phyloP scores from a whole-genome alignment of 35 echinoderm and acorn worm genomes.

The Patiria miniata region DNA sequence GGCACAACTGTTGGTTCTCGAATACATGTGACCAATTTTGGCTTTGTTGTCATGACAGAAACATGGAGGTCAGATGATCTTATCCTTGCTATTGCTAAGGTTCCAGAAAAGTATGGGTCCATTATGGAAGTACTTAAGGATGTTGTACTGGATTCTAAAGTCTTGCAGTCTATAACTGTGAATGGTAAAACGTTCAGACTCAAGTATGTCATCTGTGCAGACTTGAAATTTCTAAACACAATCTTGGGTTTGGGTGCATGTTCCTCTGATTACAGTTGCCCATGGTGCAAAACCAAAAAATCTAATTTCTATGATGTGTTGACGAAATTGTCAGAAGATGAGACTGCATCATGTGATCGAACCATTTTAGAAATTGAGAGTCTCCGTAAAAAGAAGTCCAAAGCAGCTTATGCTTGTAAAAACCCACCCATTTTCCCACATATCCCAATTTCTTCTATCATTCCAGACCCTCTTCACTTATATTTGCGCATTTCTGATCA shows the following conservation, averaged over 20 bases:
- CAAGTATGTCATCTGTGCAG: slow-evolving; percentile 31
- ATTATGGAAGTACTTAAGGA: not conserved
- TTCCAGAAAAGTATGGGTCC: slow-evolving; percentile 9
- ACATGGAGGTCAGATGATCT: slow-evolving; percentile 18
- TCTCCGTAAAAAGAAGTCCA: slow-evolving; percentile 15
- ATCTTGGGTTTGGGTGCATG: slow-evolving; percentile 31
- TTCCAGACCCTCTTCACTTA: slow-evolving; percentile 56
- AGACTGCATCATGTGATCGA: not conserved
- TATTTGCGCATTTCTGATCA: slow-evolving; percentile 63
- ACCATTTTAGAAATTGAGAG: slow-evolving; percentile 46
- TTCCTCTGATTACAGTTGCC: slow-evolving; percentile 9
- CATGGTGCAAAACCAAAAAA: slow-evolving; percentile 25
- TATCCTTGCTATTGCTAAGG: not conserved
- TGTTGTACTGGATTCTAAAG: not conserved
- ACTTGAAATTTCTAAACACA: slow-evolving; percentile 30
- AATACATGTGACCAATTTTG: slow-evolving; percentile 28
- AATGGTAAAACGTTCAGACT: not conserved
- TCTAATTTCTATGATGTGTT: slow-evolving; percentile 3
- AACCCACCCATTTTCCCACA: slow-evolving; percentile 42
- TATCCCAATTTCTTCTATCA: slow-evolving; percentile 36
- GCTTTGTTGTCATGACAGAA: slow-evolving; percentile 4
- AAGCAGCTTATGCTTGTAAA: slow-evolving; percentile 22
- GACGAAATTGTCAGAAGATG: not conserved
- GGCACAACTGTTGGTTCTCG: not conserved
- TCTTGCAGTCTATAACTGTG: not conserved